Percentiles rank a stretch among this genome's conserved stretches.
These are phyloP conservation scores for Poecilia velifera DNA, from an alignment of 2,797 vertebrate genomes.

Conservation along the genomic window DNA sequence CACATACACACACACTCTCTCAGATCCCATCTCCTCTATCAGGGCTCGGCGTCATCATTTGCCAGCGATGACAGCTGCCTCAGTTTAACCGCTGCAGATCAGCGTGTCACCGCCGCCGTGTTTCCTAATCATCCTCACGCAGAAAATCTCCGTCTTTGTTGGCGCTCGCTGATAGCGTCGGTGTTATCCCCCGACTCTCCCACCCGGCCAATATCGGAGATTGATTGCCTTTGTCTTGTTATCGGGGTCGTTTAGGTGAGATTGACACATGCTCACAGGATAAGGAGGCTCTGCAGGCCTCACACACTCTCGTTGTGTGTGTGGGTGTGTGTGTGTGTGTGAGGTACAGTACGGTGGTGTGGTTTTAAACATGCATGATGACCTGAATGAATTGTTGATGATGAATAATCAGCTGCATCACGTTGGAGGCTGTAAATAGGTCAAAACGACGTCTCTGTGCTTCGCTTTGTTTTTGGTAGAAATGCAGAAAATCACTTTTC, in stretches of 20 bases:
- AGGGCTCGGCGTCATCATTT: slow-evolving; percentile 57
- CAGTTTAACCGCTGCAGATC: slow-evolving; percentile 61
- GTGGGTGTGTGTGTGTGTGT: slow-evolving; percentile 9
- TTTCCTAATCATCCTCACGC: slow-evolving; percentile 62
- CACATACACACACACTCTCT: slow-evolving; percentile 26
- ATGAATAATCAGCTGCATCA: slow-evolving; percentile 66
- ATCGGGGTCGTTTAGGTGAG: slow-evolving; percentile 68
- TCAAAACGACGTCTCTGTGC: slow-evolving; percentile 38
- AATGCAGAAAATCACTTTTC: background rate
- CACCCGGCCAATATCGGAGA: slow-evolving; percentile 65
- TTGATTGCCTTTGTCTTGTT: slow-evolving; percentile 76
- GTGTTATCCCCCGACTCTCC: slow-evolving; percentile 47
- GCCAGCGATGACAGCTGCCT: slow-evolving; percentile 64
- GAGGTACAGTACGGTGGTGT: slow-evolving; percentile 4
- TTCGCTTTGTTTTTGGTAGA: slow-evolving; percentile 26
- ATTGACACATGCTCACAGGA: slow-evolving; percentile 61
- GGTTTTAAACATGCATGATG: slow-evolving; percentile 67
- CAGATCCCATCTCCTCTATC: slow-evolving; percentile 62
- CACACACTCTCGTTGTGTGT: background rate
- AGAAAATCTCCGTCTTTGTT: slow-evolving; percentile 63
- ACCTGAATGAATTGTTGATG: slow-evolving; percentile 71
- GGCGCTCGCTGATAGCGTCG: slow-evolving; percentile 56
- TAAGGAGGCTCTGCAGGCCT: slow-evolving; percentile 56
- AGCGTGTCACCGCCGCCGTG: slow-evolving; percentile 53
- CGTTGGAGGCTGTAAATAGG: slow-evolving; percentile 55